Base-by-base conservation (phyloP, 2,797 vertebrate genomes). In the Macropodus opercularis region DNA sequence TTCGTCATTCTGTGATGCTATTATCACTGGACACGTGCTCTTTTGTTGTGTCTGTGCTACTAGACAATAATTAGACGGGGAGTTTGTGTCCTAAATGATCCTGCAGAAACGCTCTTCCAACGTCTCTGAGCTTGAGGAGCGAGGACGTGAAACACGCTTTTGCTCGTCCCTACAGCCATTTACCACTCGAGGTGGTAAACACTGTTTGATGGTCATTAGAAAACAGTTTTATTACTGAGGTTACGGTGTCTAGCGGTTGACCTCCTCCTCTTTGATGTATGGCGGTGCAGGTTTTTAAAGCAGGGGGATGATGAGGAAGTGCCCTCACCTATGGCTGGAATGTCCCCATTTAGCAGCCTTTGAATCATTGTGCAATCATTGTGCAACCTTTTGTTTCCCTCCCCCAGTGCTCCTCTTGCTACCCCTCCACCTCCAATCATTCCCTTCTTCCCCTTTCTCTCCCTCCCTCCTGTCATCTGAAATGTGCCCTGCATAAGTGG, bases 401-500 rank as follows among this genome's bases (percentile, higher is more conserved):
- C 75, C 83, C 77, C 75, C 79, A 26, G 39, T 77, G 63, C 83
- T 72, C 67, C 77, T 69, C 52, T 65, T 63, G 46, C 69, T 32
- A 35, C 19, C 26, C 24, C 46, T 53, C 48, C 47, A 4, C 26
- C 60, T 38, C 21, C 58, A 63, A 63, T 79, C 68, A 27, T 63
- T 63, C 77, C 80, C 52, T 72, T 63, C 64, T 66, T 61, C 54
- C 68, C 59, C 38, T 26, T 66, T 74, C 77, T 58, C 61, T 63
- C 71, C 68, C 74, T 69, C 79, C 80, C 81, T 70, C 79, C 84
- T 87, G 86, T 89, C 87, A 88, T 87, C 48, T 85, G 61, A 89
- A 93, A 92, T 84, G 86, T 79, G 80, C 87, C 87, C 24, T 69
- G 89, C 84, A 90, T 80, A 92, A 94, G 92, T 91, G 91, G 92